A percentile compares a stretch with the other conserved stretches of the same genome.
Evolutionary conservation across 1,140 invertebrate genomes (phyloP).

Genomic region (Ctenoplectra terminalis): DNA sequence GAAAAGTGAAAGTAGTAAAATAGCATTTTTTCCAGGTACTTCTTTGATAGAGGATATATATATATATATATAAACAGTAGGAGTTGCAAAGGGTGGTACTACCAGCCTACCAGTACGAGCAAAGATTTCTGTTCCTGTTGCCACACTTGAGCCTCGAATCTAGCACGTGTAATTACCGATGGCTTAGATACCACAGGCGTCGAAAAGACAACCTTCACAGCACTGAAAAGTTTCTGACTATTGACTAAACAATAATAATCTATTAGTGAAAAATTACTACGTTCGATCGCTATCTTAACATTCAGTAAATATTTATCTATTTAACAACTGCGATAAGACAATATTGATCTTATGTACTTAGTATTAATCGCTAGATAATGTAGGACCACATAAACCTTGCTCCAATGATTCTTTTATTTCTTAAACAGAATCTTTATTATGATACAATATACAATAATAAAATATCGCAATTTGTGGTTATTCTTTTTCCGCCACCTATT

Average conservation of each 20-base stretch:
- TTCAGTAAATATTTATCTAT: slow-evolving; percentile 80
- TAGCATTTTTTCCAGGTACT: slow-evolving; percentile 78
- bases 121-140: slow-evolving; percentile 71
- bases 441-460: slow-evolving; percentile 77
- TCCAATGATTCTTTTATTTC: slow-evolving; percentile 78
- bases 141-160: slow-evolving; percentile 69
- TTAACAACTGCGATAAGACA: slow-evolving; percentile 80
- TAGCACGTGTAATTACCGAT: slow-evolving; percentile 74
- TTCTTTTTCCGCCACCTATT: slow-evolving; percentile 77
- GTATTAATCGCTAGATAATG: slow-evolving; percentile 76
- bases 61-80: slow-evolving; percentile 67
- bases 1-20: slow-evolving; percentile 79
- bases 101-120: slow-evolving; percentile 67
- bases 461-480: slow-evolving; percentile 76
- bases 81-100: slow-evolving; percentile 61
- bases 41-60: slow-evolving; percentile 70
- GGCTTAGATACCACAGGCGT: slow-evolving; percentile 79
- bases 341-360: slow-evolving; percentile 73
- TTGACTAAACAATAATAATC: slow-evolving; percentile 79
- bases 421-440: slow-evolving; percentile 77
- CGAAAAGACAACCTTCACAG: slow-evolving; percentile 80
- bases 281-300: slow-evolving; percentile 78
- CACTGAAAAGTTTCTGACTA: slow-evolving; percentile 81
- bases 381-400: slow-evolving; percentile 83
- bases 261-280: slow-evolving; percentile 82